A percentile compares a stretch with the other conserved stretches of the same genome.
These are phyloP conservation scores for Turritopsis dohrnii DNA, from an alignment of 30 jellyfish, hydroid and myxozoan species.

Conservation along the genomic window DNA sequence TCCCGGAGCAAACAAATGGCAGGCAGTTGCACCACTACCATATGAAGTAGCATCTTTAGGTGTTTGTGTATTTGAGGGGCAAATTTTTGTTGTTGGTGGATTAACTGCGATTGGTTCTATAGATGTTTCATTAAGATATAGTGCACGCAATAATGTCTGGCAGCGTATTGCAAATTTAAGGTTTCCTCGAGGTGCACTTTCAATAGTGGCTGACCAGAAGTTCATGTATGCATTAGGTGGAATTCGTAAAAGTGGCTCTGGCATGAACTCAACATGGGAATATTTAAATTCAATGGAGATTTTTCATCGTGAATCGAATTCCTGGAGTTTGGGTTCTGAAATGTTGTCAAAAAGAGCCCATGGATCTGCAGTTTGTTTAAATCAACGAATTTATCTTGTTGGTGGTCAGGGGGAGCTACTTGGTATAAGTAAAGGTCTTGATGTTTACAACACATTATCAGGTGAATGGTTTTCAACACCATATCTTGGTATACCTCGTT, in stretches of 20 bases:
- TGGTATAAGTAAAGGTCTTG: conserved; percentile 74
- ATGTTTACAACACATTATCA: conserved; percentile 50
- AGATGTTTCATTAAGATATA: conserved; percentile 51
- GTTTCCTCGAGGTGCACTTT: conserved; percentile 76
- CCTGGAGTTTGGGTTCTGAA: conserved; percentile 55
- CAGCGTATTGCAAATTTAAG: conserved; percentile 60
- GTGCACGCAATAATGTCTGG: conserved; percentile 82
- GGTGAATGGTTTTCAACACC: conserved; percentile 78
- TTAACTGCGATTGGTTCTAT: conserved; percentile 73
- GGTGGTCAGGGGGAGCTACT: conserved; percentile 94
- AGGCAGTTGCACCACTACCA: conserved; percentile 79
- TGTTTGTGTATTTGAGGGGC: conserved; percentile 83
- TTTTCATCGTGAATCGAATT: conserved; percentile 43
- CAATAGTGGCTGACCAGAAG: conserved; percentile 68
- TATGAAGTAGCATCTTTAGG: conserved; percentile 76
- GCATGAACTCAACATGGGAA: conserved; percentile 62
- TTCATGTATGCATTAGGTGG: conserved; percentile 84
- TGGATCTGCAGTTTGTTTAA: conserved; percentile 70
- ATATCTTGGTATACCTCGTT: conserved; percentile 77
- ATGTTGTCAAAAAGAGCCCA: conserved; percentile 73
- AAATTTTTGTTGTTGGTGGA: conserved; percentile 78
- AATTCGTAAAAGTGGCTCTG: conserved; percentile 62
- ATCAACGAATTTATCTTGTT: conserved; percentile 57
- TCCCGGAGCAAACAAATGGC: conserved; percentile 74
- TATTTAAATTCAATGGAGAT: conserved; percentile 82